These are phyloP conservation scores for Drosophila demipolita DNA, from an alignment of 2,888 invertebrate species.

Conservation along the genomic window DNA sequence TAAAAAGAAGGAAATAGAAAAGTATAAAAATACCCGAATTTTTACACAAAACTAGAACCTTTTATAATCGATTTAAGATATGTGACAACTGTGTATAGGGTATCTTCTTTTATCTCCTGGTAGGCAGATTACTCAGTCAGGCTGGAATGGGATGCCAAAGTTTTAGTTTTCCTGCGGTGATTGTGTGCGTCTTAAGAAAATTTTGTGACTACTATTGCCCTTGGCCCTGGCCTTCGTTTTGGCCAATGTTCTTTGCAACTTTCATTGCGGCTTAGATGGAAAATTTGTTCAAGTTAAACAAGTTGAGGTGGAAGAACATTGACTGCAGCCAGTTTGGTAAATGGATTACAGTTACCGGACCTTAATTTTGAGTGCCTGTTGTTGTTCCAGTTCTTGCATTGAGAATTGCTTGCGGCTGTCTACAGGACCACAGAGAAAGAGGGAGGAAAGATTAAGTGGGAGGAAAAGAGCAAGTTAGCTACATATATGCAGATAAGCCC, in stretches of 20 bases:
- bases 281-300: conserved; percentile 66
- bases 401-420: conserved; percentile 29
- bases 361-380: conserved; percentile 14
- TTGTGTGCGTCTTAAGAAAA: conserved; percentile 33
- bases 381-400: conserved; percentile 17
- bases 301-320: conserved; percentile 66
- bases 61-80: background rate
- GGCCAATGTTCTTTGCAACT: conserved; percentile 32
- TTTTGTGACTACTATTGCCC: conserved; percentile 5
- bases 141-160: conserved; percentile 40
- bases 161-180: conserved; percentile 29
- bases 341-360: conserved; percentile 59
- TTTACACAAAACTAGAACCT: background rate
- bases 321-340: conserved; percentile 57
- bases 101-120: background rate
- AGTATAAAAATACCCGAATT: background rate
- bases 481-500: background rate
- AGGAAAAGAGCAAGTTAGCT: background rate
- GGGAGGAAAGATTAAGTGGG: background rate
- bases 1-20: background rate
- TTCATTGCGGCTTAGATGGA: conserved; percentile 60
- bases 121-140: conserved; percentile 11
- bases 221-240: background rate
- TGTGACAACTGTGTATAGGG: background rate
- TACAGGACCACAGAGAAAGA: background rate